Percentiles rank a stretch among this genome's conserved stretches.
Evolutionary conservation across 2,888 invertebrate species (phyloP).

Genomic region (Phengaris alcon): DNA sequence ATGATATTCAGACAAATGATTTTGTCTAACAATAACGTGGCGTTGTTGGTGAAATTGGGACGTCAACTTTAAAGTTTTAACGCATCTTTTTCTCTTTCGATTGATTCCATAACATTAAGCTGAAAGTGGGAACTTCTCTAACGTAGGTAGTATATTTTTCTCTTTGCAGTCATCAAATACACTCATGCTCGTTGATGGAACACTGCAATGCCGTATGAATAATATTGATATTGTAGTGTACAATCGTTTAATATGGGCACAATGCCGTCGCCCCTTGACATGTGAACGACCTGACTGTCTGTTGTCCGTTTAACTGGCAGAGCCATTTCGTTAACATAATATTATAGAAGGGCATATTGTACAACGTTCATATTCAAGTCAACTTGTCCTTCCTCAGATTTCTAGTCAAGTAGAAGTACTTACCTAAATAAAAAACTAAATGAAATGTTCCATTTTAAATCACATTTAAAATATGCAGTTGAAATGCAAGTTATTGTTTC

Average conservation of each 20-base stretch:
- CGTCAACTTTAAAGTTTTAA: neutral
- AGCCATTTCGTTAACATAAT: conserved; percentile 9
- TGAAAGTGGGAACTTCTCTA: neutral
- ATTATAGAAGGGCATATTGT: neutral
- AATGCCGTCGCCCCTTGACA: conserved; percentile 24
- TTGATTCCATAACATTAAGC: neutral
- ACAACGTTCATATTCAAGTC: neutral
- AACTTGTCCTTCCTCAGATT: neutral
- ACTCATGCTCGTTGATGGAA: neutral
- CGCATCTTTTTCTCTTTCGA: neutral
- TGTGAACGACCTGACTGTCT: conserved; percentile 22
- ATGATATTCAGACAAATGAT: too few relatives aligned
- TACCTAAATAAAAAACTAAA: too few relatives aligned
- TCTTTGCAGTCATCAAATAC: neutral
- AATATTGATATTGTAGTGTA: conserved; percentile 15
- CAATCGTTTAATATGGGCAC: conserved; percentile 18
- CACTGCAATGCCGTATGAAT: conserved; percentile 2
- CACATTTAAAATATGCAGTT: neutral
- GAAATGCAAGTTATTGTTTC: neutral
- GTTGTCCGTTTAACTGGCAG: conserved; percentile 21
- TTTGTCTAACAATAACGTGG: too few relatives aligned
- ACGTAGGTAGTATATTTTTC: neutral
- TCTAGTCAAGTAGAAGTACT: too few relatives aligned
- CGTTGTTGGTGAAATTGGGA: too few relatives aligned
- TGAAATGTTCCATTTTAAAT: too few relatives aligned